Evolutionary conservation across 2,888 invertebrate genomes (phyloP), one percentile per base, ranked within the genome.

Genomic region (Coelinius sp.): DNA sequence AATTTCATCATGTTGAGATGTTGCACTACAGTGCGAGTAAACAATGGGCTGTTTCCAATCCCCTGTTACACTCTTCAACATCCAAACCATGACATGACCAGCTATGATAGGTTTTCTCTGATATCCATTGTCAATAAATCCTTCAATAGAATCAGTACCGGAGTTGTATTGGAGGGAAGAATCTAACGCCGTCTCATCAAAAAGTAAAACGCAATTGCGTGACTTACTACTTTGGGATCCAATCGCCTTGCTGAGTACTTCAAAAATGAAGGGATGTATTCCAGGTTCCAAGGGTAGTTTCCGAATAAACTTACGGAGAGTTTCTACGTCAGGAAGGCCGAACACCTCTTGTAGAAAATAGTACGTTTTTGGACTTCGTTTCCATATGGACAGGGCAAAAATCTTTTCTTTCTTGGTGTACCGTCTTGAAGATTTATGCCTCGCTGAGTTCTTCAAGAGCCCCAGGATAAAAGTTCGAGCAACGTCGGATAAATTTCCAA

Each of bases 121-220:
- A 56, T 64, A 62, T 10, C 78, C 81, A 6, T 79, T 52, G 68
- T 82, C 78, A 71, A 77, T 68, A 53, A 73, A 80, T 6, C 80
- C 78, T 53, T 78, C 79, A 12, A 79, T 70, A 10, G 75, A 22
- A 70, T 80, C 78, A 24, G 68, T 68, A 72, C 76, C 73, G 5
- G 75, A 62, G 41, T 78, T 75, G 12, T 77, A 80, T 12, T 79
- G 72, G 1, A 79, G 72, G 44, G 74, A 77, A 27, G 71, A 64
- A 52, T 76, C 80, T 0, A 80, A 78, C 17, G 75, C 41, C 76
- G 80, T 79, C 70, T 81, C 80, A 73, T 81, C 76, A 69, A 76
- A 76, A 64, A 80, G 69, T 3, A 80, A 22, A 59, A 80, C 78
- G 64, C 79, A 78, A 62, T 78, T 59, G 17, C 74, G 66, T 73